Conservation (phyloP, 2,113 vertebrate species). For the Cacatua alba region DNA sequence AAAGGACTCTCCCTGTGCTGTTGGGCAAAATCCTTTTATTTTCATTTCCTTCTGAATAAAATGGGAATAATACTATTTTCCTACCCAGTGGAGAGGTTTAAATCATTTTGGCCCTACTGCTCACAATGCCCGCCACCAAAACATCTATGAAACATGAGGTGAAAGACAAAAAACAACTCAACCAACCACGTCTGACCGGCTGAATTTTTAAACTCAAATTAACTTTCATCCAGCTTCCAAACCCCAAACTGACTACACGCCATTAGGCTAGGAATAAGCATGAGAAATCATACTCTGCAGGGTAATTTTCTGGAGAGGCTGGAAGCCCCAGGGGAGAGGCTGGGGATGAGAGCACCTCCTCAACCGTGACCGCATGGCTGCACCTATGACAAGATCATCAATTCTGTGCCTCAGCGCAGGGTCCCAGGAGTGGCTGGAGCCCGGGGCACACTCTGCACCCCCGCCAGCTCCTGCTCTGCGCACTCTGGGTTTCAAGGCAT, state of each 20-base stretch:
- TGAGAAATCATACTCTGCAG: background rate
- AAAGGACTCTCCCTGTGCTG: background rate
- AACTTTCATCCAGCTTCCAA: background rate
- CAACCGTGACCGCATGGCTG: background rate
- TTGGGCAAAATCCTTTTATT: background rate
- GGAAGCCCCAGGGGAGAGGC: background rate
- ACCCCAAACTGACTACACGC: background rate
- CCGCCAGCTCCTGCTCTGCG: background rate
- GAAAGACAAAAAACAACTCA: background rate
- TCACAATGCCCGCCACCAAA: background rate
- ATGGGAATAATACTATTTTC: background rate
- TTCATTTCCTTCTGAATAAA: slow-evolving; percentile 32
- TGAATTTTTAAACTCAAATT: slow-evolving; percentile 17
- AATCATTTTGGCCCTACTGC: background rate
- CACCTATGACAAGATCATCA: background rate
- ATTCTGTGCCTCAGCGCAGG: fast-evolving
- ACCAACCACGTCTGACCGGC: background rate
- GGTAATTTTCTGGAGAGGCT: background rate
- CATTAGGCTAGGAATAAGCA: slow-evolving; percentile 19
- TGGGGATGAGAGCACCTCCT: background rate
- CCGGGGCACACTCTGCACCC: background rate
- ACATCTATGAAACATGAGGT: background rate
- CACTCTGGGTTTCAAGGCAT: background rate
- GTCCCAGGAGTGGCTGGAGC: background rate
- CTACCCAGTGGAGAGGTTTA: background rate